phyloP scores from a whole-genome alignment of 2,888 invertebrate species.

The Sinohyriopsis cumingii region DNA sequence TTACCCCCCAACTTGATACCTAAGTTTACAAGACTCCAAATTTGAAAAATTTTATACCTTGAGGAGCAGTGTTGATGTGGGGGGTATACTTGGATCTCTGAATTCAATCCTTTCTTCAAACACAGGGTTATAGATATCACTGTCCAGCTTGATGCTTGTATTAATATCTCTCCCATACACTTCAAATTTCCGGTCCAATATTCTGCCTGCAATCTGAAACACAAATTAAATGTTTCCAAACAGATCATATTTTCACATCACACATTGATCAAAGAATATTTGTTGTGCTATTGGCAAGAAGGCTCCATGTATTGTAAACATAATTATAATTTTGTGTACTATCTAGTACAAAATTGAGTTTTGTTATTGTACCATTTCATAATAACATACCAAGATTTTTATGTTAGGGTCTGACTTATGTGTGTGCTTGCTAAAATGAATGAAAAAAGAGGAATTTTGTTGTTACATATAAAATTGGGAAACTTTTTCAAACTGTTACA shows the following conservation, averaged over 20 bases:
- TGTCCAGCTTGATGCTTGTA: constrained; percentile 61
- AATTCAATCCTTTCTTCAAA: constrained; percentile 66
- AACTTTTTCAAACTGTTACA: no score
- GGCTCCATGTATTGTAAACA: no score
- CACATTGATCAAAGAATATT: neutral
- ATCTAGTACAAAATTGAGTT: no score
- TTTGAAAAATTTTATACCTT: constrained; percentile 54
- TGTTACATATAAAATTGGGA: no score
- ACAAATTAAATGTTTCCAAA: constrained; percentile 6
- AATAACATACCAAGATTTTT: no score
- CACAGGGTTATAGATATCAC: constrained; percentile 69
- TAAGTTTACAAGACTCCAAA: neutral
- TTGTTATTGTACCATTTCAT: no score
- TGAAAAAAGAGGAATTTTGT: no score
- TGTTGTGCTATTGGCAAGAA: neutral
- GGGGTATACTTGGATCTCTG: constrained; percentile 65
- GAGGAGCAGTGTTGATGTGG: constrained; percentile 66
- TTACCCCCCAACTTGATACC: no score
- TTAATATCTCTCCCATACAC: constrained; percentile 64
- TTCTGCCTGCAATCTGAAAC: constrained; percentile 63
- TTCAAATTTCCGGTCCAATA: constrained; percentile 63
- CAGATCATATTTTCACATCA: neutral
- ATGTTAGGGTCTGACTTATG: no score
- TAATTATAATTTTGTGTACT: no score
- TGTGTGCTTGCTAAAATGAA: no score